Evolutionary conservation across 2,888 invertebrate species (phyloP).

Genomic region (Strigamia maritima): DNA sequence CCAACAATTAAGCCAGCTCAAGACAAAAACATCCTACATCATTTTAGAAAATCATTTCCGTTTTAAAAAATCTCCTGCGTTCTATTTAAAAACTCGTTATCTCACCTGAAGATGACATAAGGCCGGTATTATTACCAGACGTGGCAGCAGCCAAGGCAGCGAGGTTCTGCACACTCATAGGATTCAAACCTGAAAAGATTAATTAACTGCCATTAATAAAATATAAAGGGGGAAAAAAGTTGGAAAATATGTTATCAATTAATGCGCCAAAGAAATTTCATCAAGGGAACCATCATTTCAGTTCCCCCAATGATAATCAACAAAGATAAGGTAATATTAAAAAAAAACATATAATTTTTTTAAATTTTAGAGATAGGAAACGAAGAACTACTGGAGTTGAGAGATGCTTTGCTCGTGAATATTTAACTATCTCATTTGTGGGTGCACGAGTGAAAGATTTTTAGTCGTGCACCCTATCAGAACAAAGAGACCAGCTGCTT

Average conservation of each 20-base stretch:
- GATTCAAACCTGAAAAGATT: conserved; percentile 52
- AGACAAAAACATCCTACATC: background rate
- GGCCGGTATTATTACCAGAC: conserved; percentile 55
- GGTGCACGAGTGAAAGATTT: conserved; percentile 21
- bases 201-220: conserved; percentile 38
- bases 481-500: conserved; percentile 21
- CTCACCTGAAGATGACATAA: conserved; percentile 58
- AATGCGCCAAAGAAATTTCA: background rate
- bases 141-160: conserved; percentile 84
- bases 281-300: conserved; percentile 17
- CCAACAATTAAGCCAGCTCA: no score
- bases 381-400: background rate
- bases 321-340: background rate
- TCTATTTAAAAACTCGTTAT: background rate
- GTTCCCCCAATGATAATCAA: conserved; percentile 18
- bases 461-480: conserved; percentile 27
- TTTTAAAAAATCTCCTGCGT: background rate
- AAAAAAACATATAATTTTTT: background rate
- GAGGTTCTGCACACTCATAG: conserved; percentile 86
- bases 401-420: conserved; percentile 20
- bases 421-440: conserved; percentile 26
- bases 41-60: background rate
- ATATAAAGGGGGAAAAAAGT: background rate
- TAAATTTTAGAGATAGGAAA: background rate
- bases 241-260: conserved; percentile 31